A percentile compares a stretch with the other conserved stretches of the same genome.
phyloP scores from a whole-genome alignment of 2,797 vertebrate genomes.

The Salarias fasciatus region DNA sequence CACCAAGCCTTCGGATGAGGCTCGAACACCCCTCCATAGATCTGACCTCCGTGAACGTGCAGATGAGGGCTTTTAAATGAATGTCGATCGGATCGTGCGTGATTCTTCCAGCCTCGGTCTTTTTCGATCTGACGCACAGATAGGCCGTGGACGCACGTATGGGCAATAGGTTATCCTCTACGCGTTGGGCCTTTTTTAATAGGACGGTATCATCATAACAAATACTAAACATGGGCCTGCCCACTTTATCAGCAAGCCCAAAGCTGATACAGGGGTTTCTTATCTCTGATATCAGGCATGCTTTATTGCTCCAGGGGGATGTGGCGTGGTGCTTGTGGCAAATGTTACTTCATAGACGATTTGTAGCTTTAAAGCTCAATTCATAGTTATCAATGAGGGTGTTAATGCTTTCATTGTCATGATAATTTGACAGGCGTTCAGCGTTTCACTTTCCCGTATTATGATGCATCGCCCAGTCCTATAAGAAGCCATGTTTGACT shows the following conservation, averaged over 20 bases:
- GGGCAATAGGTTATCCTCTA: constrained; percentile 50
- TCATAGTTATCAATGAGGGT: no score
- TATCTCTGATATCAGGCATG: constrained; percentile 5
- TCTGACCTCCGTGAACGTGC: neutral
- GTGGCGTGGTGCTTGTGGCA: constrained; percentile 9
- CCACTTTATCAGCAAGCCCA: constrained; percentile 29
- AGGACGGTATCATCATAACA: constrained; percentile 70
- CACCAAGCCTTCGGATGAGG: constrained; percentile 33
- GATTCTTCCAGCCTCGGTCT: constrained; percentile 5
- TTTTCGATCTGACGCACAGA: constrained; percentile 16
- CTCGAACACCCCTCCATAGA: neutral
- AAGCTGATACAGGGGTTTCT: constrained; percentile 43
- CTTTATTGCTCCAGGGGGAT: constrained; percentile 1
- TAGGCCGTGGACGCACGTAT: constrained; percentile 50
- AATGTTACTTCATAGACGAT: neutral
- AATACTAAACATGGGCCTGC: constrained; percentile 46
- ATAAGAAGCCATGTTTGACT: neutral
- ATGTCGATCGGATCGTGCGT: constrained; percentile 1
- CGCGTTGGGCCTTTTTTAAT: constrained; percentile 53
- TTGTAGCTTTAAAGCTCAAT: neutral
- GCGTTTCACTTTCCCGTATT: neutral
- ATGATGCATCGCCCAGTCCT: neutral
- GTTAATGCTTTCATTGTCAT: neutral
- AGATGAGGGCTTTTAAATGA: constrained; percentile 1
- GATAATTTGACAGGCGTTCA: neutral